Evolutionary conservation across 2,113 vertebrate species (phyloP).

Genomic region (Desmodus rotundus): DNA sequence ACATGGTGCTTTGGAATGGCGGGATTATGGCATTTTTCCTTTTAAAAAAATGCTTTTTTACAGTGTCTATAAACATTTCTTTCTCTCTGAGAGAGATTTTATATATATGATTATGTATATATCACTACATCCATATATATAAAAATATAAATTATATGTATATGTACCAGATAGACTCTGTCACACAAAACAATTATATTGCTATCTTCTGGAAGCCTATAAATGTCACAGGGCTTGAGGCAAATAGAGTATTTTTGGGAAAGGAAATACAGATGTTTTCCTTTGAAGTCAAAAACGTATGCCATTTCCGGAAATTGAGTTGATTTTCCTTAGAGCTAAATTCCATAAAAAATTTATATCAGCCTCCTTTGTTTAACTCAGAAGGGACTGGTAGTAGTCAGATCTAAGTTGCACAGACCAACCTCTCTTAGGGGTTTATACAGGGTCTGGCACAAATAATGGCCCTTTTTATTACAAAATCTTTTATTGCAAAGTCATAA

Average conservation of each 20-base stretch:
- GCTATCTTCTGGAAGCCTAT: conserved; percentile 53
- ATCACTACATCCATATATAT: no score
- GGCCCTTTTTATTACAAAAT: no score
- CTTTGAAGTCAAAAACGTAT: neutral
- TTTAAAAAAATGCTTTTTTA: neutral
- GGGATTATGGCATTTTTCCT: neutral
- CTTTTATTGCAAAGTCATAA: no score
- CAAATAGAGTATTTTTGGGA: neutral
- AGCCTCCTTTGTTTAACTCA: neutral
- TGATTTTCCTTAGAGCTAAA: conserved; percentile 11
- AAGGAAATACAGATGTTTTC: conserved; percentile 51
- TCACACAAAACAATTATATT: neutral
- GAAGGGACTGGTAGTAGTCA: neutral
- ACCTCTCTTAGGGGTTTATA: neutral
- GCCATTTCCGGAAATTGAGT: neutral
- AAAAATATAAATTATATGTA: no score
- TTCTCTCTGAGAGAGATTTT: no score
- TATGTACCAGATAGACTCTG: neutral
- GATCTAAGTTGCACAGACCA: neutral
- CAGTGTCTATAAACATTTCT: neutral
- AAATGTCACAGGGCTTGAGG: neutral
- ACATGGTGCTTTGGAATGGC: neutral
- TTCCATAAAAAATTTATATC: neutral
- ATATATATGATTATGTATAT: no score
- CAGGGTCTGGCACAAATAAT: no score